phyloP scores from a whole-genome alignment of 2,888 invertebrate genomes.

The Platycheirus rosarum region DNA sequence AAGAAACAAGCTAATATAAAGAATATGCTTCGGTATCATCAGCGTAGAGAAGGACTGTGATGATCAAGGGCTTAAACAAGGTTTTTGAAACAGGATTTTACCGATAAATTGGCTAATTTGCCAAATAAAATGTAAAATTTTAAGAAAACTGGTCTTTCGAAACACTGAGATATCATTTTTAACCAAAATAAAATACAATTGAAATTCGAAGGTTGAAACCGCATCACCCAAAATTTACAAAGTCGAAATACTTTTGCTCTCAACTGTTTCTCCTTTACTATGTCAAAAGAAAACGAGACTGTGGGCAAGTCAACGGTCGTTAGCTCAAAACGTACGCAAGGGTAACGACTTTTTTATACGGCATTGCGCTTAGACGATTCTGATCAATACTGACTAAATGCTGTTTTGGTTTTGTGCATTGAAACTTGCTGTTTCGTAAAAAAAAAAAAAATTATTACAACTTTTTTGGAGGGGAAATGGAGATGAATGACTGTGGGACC shows the following conservation, averaged over 20 bases:
- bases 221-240: too few species aligned
- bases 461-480: not conserved
- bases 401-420: slow-evolving; percentile 9
- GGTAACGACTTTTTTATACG: slow-evolving; percentile 55
- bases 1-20: too few species aligned
- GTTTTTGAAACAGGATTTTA: too few species aligned
- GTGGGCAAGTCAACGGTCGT: slow-evolving; percentile 33
- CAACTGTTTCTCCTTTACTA: not conserved
- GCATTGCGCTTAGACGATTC: slow-evolving; percentile 30
- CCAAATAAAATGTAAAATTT: too few species aligned
- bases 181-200: too few species aligned
- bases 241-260: not conserved
- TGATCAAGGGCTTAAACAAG: too few species aligned
- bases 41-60: too few species aligned
- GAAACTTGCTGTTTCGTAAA: slow-evolving; percentile 1
- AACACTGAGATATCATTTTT: too few species aligned
- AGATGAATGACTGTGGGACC: slow-evolving; percentile 47
- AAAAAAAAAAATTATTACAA: not conserved
- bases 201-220: too few species aligned
- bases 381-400: slow-evolving; percentile 8
- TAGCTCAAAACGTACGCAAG: slow-evolving; percentile 31
- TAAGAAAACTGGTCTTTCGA: too few species aligned
- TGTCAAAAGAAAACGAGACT: slow-evolving; percentile 19
- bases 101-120: too few species aligned
- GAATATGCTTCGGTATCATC: too few species aligned